phyloP scores from a whole-genome alignment of 2,888 invertebrate species.

The Laspeyria flexula region DNA sequence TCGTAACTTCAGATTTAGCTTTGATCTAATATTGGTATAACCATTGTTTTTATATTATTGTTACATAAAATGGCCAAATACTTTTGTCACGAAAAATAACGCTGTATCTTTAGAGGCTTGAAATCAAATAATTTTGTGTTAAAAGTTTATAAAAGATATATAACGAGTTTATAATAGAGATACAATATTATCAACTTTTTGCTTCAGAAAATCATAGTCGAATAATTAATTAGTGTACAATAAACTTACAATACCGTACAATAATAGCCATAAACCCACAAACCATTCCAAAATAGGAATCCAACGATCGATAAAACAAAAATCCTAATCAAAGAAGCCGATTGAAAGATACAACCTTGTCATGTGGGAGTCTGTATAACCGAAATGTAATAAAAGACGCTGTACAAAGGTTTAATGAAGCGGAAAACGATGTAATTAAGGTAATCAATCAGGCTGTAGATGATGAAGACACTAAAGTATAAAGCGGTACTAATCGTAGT shows the following conservation, averaged over 20 bases:
- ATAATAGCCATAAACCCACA: constrained; percentile 23
- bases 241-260: background rate
- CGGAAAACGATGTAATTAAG: constrained; percentile 65
- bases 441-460: constrained; percentile 54
- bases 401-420: constrained; percentile 58
- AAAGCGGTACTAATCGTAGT: constrained; percentile 29
- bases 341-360: constrained; percentile 34
- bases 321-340: constrained; percentile 33
- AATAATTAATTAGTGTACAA: no score
- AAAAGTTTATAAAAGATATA: no score
- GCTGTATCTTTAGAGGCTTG: no score
- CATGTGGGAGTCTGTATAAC: constrained; percentile 57
- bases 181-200: constrained; percentile 1
- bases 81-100: no score
- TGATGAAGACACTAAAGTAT: constrained; percentile 28
- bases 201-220: no score
- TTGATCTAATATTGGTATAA: no score
- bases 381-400: constrained; percentile 56
- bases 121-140: no score
- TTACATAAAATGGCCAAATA: no score
- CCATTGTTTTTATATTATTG: no score
- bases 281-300: constrained; percentile 23
- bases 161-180: no score
- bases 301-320: constrained; percentile 21
- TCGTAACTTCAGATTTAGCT: no score